Percentiles rank a stretch among this genome's conserved stretches.
Conservation (phyloP, 2,113 vertebrate genomes). For the Cyprinus carpio region DNA sequence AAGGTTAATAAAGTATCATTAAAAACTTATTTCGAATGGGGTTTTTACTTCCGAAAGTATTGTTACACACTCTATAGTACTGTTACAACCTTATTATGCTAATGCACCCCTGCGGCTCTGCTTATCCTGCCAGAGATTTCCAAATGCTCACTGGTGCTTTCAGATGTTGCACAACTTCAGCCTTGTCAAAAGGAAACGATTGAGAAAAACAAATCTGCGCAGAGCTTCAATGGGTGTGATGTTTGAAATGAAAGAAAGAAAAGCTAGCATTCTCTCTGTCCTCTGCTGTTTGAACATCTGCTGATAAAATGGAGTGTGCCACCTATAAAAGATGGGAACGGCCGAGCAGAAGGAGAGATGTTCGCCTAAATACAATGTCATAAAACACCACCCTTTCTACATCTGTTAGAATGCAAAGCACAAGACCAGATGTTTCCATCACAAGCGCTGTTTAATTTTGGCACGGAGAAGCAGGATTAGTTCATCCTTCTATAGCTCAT, state of each 20-base stretch:
- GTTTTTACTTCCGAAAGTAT: not conserved
- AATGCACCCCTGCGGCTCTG: slow-evolving; percentile 5
- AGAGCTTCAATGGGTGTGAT: not conserved
- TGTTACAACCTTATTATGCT: slow-evolving; percentile 20
- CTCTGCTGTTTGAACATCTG: slow-evolving; percentile 32
- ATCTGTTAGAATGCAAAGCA: not conserved
- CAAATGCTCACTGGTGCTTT: slow-evolving; percentile 14
- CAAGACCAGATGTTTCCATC: slow-evolving; percentile 24
- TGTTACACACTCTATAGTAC: not conserved
- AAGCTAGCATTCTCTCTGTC: not conserved
- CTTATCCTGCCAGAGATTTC: slow-evolving; percentile 29
- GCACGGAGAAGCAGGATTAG: slow-evolving; percentile 27
- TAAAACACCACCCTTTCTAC: not conserved
- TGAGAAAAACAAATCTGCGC: not conserved
- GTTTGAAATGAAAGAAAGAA: not conserved
- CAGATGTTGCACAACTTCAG: slow-evolving; percentile 42
- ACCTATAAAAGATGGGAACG: slow-evolving; percentile 21
- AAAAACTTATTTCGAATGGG: not conserved
- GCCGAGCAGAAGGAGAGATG: slow-evolving; percentile 18
- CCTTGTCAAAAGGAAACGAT: slow-evolving; percentile 1
- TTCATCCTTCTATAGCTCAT: slow-evolving; percentile 19
- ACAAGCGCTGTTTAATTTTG: not conserved
- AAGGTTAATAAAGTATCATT: not conserved
- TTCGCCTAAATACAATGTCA: slow-evolving; percentile 30
- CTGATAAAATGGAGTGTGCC: slow-evolving; percentile 8